A percentile compares a stretch with the other conserved stretches of the same genome.
phyloP scores from a whole-genome alignment of 2,797 vertebrate genomes.

The Phoxinus dragarum region DNA sequence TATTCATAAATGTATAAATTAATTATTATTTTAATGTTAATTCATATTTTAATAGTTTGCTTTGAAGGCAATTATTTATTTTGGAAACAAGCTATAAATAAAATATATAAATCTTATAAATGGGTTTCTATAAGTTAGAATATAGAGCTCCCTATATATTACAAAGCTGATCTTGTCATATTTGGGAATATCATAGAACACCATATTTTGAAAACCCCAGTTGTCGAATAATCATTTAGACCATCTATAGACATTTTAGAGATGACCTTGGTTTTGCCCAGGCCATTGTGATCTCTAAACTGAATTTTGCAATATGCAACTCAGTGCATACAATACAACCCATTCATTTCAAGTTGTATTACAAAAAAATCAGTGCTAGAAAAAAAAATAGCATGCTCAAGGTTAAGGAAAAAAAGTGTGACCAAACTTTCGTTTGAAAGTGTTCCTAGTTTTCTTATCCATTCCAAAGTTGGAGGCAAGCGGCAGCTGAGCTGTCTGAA shows the following conservation, averaged over 20 bases:
- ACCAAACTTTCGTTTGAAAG: background rate
- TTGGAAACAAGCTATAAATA: background rate
- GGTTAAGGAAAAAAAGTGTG: background rate
- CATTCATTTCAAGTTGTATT: background rate
- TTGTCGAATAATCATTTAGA: background rate
- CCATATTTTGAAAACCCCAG: background rate
- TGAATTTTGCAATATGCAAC: background rate
- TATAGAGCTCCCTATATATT: too few species aligned
- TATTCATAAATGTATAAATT: too few species aligned
- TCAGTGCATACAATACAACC: background rate
- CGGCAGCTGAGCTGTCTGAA: background rate
- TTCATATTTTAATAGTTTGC: background rate
- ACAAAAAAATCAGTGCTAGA: background rate
- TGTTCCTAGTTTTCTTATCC: too few species aligned
- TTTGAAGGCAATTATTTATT: background rate
- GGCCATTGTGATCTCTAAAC: background rate
- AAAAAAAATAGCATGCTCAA: background rate
- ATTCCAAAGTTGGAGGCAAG: background rate
- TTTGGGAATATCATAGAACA: too few species aligned
- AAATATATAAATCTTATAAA: too few species aligned
- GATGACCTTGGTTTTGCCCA: background rate
- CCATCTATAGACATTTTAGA: background rate
- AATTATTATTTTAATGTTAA: too few species aligned
- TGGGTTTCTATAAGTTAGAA: too few species aligned
- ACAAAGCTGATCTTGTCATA: too few species aligned